A percentile compares a stretch with the other conserved stretches of the same genome.
Conservation (phyloP, 64 coral and sea anemone genomes). For the Montipora foliosa region DNA sequence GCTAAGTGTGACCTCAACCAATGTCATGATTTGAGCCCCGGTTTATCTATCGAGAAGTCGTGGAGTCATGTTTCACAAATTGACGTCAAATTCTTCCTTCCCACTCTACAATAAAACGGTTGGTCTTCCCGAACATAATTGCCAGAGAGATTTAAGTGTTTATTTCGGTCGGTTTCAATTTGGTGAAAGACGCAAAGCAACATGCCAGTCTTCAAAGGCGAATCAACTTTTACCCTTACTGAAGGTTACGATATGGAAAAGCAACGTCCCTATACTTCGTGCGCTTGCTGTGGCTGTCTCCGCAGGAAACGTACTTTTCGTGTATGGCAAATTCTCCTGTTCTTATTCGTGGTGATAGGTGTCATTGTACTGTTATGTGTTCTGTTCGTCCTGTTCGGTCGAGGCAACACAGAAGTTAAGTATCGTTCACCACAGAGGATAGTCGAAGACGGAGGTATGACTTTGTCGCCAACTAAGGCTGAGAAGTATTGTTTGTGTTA, state of each 20-base stretch:
- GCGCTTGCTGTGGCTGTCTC: not conserved
- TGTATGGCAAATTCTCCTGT: slow-evolving; percentile 23
- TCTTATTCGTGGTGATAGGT: not conserved
- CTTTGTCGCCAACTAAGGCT: too few relatives aligned
- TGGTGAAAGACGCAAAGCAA: too few relatives aligned
- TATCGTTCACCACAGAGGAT: not conserved
- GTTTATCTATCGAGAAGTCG: not conserved
- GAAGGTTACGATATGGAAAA: slow-evolving; percentile 22
- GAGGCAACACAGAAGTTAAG: not conserved
- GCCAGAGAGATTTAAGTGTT: not conserved
- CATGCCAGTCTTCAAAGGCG: not conserved
- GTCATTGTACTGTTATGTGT: not conserved
- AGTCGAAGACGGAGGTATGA: too few relatives aligned
- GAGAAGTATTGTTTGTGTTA: too few relatives aligned
- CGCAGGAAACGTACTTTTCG: not conserved
- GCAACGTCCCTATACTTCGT: not conserved
- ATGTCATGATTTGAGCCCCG: too few relatives aligned
- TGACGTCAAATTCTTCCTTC: too few relatives aligned
- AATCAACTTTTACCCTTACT: not conserved
- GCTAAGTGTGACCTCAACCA: too few relatives aligned
- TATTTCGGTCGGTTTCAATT: not conserved
- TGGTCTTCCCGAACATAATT: too few relatives aligned
- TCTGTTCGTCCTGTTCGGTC: slow-evolving; percentile 11
- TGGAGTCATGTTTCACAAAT: not conserved
- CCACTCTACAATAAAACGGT: too few relatives aligned